Base-by-base conservation (phyloP, 2,888 invertebrate genomes). In the Caenorhabditis japonica region DNA sequence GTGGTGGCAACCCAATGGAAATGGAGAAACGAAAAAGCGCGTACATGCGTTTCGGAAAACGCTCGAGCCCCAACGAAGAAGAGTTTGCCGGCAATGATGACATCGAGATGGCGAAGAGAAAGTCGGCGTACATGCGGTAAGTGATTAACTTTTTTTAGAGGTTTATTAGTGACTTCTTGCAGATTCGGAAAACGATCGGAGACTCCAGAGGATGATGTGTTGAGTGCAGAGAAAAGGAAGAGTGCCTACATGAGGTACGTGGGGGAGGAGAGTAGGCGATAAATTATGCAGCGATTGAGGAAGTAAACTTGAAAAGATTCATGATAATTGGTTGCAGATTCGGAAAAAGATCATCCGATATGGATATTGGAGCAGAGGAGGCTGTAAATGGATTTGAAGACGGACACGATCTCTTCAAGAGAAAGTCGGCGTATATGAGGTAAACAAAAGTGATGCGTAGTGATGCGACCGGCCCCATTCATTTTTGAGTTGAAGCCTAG, bases 371-470 rank as follows among this genome's bases (percentile, higher is more conserved):
- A 13, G 52, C 13, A 33, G 51, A 43, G 25, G 59, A 59, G 38
- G 47, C 33, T 25, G 12, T 47, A 23, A 51, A 49, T n/a, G 62
- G 47, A n/a, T n/a, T n/a, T n/a, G n/a, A n/a, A 47, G 53, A 30
- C 13, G 17, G 25, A 13, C 59, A 55, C 34, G 80, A 80, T 21
- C 76, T 83, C 58, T 73, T 76, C 30, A 83, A 83, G 73, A 62
- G 83, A 43, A 83, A 83, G 64, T 76, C 76, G 19, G 83, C 83
- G 7, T 83, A 83, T 73, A 82, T 83, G 82, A 71, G 83, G 62
- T 83, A 19, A n/a, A 52, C 25, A 52, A 33, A 10, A 27, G 39
- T 25, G 52, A 25, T 17, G 51, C 15, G 23, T 34, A 60, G 38
- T 34, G 38, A 43, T 21, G 25, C 23, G 36, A 19, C 19, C 13